phyloP scores from a whole-genome alignment of 2,888 invertebrate species.

The Xanthostigma xanthostigma region DNA sequence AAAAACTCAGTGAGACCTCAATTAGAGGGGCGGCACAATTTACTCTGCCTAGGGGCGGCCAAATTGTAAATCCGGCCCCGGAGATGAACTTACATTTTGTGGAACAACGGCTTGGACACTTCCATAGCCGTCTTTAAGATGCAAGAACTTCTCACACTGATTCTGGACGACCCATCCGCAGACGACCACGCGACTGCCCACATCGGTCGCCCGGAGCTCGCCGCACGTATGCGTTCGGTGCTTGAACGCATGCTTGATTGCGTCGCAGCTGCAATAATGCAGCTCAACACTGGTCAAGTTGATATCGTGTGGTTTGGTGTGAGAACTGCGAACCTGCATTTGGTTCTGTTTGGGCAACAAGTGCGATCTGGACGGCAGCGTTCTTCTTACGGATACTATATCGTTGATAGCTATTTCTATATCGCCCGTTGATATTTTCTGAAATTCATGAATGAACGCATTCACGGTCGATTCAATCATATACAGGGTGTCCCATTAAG shows the following conservation, averaged over 20 bases:
- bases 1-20: no score
- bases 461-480: no score
- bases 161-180: conserved; percentile 29
- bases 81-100: conserved; percentile 11
- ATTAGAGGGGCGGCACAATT: no score
- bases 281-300: conserved; percentile 1
- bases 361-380: neutral
- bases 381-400: conserved; percentile 15
- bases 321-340: neutral
- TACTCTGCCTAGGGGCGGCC: no score
- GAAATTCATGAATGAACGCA: neutral
- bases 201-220: conserved; percentile 24
- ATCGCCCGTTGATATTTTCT: conserved; percentile 29
- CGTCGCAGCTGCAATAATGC: neutral
- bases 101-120: conserved; percentile 27
- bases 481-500: no score
- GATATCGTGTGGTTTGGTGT: neutral
- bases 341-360: conserved; percentile 1
- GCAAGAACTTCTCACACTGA: conserved; percentile 25
- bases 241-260: conserved; percentile 13
- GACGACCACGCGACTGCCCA: conserved; percentile 23
- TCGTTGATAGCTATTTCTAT: conserved; percentile 30
- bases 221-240: conserved; percentile 30
- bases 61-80: no score
- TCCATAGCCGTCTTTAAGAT: conserved; percentile 30